These are phyloP conservation scores for Nudaria mundana DNA, from an alignment of 2,888 invertebrate genomes.

Conservation along the genomic window DNA sequence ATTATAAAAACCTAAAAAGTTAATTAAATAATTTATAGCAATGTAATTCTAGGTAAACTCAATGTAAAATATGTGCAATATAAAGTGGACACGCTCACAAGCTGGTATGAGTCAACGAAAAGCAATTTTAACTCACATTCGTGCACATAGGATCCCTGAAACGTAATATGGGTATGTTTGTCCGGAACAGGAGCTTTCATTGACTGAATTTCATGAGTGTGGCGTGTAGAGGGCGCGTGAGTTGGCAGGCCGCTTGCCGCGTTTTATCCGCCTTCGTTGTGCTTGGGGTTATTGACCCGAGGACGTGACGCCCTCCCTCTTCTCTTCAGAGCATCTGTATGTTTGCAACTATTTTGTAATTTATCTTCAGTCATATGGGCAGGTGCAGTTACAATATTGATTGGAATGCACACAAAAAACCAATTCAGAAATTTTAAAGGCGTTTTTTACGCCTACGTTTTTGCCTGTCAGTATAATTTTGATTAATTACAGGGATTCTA, in stretches of 20 bases:
- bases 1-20: not conserved
- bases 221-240: conserved; percentile 29
- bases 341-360: conserved; percentile 34
- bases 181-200: conserved; percentile 35
- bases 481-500: no score
- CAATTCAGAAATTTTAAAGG: no score
- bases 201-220: conserved; percentile 42
- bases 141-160: conserved; percentile 23
- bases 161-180: conserved; percentile 28
- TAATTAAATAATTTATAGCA: not conserved
- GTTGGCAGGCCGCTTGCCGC: conserved; percentile 28
- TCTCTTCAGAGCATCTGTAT: conserved; percentile 17
- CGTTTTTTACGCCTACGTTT: no score
- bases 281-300: conserved; percentile 64
- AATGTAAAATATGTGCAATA: conserved; percentile 15
- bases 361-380: conserved; percentile 41
- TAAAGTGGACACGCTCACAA: no score
- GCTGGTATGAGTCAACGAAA: conserved; percentile 24
- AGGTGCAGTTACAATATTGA: no score
- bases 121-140: conserved; percentile 23
- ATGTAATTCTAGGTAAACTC: conserved; percentile 15
- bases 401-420: no score
- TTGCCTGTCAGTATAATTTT: no score
- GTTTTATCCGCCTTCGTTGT: conserved; percentile 47
- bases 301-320: conserved; percentile 68